Percentiles rank a stretch among this genome's conserved stretches.
These are phyloP conservation scores for Dasypogon diadema DNA, from an alignment of 2,888 invertebrate species.

Conservation along the genomic window DNA sequence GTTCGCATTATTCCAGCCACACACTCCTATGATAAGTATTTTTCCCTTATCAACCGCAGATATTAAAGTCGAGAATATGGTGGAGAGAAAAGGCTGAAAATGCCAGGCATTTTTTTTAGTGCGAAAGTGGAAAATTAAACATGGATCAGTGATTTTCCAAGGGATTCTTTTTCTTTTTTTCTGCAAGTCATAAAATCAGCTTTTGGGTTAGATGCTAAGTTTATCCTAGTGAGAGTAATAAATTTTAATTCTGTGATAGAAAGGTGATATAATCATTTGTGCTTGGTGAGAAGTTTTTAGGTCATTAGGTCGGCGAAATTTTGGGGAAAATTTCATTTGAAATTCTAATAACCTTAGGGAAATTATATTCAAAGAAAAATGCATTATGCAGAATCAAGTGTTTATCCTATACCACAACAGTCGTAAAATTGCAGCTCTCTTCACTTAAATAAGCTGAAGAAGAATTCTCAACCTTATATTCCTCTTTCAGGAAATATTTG, in stretches of 20 bases:
- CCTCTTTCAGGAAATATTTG: too few species aligned
- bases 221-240: neutral
- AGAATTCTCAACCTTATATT: neutral
- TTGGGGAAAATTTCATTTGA: too few species aligned
- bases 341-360: too few species aligned
- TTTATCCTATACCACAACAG: too few species aligned
- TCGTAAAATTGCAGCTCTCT: too few species aligned
- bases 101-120: constrained; percentile 3
- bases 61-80: constrained; percentile 24
- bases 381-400: too few species aligned
- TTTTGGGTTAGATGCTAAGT: neutral
- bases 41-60: constrained; percentile 50
- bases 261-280: neutral
- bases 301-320: too few species aligned
- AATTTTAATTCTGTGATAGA: neutral
- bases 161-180: neutral
- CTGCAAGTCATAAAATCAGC: neutral
- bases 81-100: constrained; percentile 6
- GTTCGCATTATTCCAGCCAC: constrained; percentile 47
- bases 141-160: constrained; percentile 36
- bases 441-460: too few species aligned
- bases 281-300: too few species aligned
- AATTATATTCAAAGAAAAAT: too few species aligned
- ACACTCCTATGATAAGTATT: constrained; percentile 50
- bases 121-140: constrained; percentile 28